Base-by-base conservation (phyloP, 2,113 vertebrate genomes). In the Trematomus loennbergii region DNA sequence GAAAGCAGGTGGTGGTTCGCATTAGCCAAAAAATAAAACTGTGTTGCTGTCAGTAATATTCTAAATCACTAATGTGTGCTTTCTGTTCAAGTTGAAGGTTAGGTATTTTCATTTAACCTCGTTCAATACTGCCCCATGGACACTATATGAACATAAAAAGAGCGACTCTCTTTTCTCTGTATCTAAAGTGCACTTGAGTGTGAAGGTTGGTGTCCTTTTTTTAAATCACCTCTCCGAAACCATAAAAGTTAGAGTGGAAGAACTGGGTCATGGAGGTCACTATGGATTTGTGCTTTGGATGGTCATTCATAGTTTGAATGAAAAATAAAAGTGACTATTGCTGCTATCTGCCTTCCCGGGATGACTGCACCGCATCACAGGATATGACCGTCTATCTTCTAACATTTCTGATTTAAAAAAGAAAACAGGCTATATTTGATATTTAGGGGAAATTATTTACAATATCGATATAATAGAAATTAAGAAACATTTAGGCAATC, bases 51-150 rank as follows among this genome's bases (percentile, higher is more conserved):
- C 70, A 72, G 74, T 64, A 50, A 52, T 25, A 33, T 65, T 76
- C n/a, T 5, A 55, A 61, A 69, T 70, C 22, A 78, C 72, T 72
- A 15, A 72, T 36, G 16, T 43, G 12, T 45, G 50, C 43, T 4
- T 43, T 43, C 49, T 67, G 20, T 2, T 8, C 3, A 40, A 65
- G 60, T 68, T 60, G 16, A 48, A 63, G 62, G 58, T 58, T 36
- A 54, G 18, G 71, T 59, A 72, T 67, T 81, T 85, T 62, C 46
- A 63, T 83, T 17, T 22, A 54, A n/a, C 40, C 78, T 58, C 18
- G 45, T 59, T 54, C 53, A 69, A 12, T 12, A 46, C 55, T 17
- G 15, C 18, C 2, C 6, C 18, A 9, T 50, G 18, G 13, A 22
- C 49, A 15, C 46, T 18, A 12, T 12, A 12, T 22, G 29, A 46